phyloP scores from a whole-genome alignment of 2,888 invertebrate species.

The Nephrotoma flavescens region DNA sequence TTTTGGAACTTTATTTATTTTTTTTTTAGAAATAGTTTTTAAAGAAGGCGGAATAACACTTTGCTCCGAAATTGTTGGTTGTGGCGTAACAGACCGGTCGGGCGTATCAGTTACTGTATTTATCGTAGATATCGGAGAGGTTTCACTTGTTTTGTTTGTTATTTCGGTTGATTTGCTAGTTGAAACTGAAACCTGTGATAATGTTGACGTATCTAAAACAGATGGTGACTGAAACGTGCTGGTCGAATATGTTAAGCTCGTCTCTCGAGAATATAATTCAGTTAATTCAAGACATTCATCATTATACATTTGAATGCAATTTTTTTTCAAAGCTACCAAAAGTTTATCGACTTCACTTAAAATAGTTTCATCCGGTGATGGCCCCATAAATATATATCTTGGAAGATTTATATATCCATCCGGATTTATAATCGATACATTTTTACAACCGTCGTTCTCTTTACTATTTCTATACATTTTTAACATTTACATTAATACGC shows the following conservation, averaged over 20 bases:
- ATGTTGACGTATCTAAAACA: background rate
- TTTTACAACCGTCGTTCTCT: background rate
- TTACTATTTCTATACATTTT: background rate
- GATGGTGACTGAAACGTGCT: background rate
- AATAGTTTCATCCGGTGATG: slow-evolving; percentile 11
- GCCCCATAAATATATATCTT: slow-evolving; percentile 7
- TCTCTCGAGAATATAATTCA: background rate
- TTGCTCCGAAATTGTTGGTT: no score
- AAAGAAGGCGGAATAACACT: no score
- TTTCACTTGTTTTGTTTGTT: no score
- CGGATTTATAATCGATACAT: background rate
- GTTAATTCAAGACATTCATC: background rate
- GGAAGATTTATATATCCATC: background rate
- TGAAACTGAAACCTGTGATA: background rate
- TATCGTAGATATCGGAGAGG: no score
- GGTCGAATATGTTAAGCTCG: background rate
- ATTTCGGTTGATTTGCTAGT: background rate
- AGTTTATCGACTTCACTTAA: slow-evolving; percentile 9
- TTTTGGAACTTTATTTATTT: no score
- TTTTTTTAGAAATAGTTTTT: no score
- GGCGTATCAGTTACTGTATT: no score
- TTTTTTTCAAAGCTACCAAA: background rate
- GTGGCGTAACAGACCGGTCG: no score
- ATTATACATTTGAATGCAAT: background rate
- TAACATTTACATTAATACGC: background rate